These are phyloP conservation scores for Leptinotarsa rubiginosa DNA, from an alignment of 2,888 invertebrate genomes.

Conservation along the genomic window DNA sequence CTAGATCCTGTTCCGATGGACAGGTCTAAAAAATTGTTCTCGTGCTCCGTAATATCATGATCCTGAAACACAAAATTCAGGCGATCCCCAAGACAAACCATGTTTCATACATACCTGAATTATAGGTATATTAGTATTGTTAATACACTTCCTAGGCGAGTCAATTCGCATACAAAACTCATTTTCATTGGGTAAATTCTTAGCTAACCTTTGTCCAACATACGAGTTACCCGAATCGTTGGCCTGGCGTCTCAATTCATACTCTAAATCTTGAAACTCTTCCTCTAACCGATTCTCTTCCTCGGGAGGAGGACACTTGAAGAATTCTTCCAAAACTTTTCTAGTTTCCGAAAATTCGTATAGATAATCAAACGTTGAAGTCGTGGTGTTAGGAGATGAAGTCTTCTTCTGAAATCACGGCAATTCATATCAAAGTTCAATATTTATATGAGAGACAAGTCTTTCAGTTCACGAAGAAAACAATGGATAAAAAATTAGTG, in stretches of 20 bases:
- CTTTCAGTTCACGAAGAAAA: not conserved
- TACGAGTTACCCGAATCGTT: constrained; percentile 77
- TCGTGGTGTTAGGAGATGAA: constrained; percentile 56
- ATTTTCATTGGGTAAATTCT: constrained; percentile 67
- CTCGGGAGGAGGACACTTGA: constrained; percentile 80
- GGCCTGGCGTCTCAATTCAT: constrained; percentile 79
- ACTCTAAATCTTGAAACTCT: constrained; percentile 78
- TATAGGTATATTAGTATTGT: constrained; percentile 70
- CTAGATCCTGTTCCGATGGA: constrained; percentile 74
- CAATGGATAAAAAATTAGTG: not conserved
- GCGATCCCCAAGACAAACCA: not conserved
- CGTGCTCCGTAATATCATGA: constrained; percentile 69
- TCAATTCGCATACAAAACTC: constrained; percentile 67
- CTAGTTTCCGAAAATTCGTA: constrained; percentile 94
- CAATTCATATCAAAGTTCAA: not conserved
- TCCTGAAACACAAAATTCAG: constrained; percentile 59
- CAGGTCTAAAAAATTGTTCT: constrained; percentile 72
- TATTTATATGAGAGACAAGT: no score
- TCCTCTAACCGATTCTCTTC: constrained; percentile 71
- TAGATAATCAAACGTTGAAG: constrained; percentile 85
- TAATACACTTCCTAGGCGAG: constrained; percentile 72
- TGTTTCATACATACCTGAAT: constrained; percentile 66
- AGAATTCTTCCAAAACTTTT: constrained; percentile 92
- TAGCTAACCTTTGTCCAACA: constrained; percentile 79
- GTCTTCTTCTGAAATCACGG: constrained; percentile 45